phyloP scores from a whole-genome alignment of 92 coral and sea anemone species.

The Siderastrea radians region DNA sequence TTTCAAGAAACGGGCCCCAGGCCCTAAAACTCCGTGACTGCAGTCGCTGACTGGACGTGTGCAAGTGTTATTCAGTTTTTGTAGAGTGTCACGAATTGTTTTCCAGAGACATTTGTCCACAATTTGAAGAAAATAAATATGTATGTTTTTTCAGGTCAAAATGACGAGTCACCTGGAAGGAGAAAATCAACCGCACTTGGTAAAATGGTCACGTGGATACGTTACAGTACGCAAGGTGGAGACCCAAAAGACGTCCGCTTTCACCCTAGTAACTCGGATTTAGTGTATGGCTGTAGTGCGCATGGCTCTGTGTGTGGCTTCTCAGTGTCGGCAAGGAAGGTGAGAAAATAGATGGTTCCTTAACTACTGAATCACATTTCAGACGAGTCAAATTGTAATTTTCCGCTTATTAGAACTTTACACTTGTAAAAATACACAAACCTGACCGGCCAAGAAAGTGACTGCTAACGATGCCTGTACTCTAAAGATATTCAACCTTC shows the following conservation, averaged over 20 bases:
- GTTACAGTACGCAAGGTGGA: neutral
- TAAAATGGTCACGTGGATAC: slow-evolving; percentile 29
- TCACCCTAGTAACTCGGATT: slow-evolving; percentile 31
- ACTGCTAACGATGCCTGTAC: slow-evolving; percentile 25
- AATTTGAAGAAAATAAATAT: no score
- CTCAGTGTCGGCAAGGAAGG: slow-evolving; percentile 11
- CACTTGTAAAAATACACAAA: no score
- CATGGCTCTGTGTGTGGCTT: slow-evolving; percentile 32
- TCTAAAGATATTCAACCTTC: slow-evolving; percentile 7
- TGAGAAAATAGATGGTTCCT: neutral
- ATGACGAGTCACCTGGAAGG: neutral
- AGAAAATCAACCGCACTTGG: slow-evolving; percentile 2
- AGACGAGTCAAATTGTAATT: no score
- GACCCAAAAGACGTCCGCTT: slow-evolving; percentile 32
- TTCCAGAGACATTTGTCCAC: no score
- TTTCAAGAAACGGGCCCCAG: no score
- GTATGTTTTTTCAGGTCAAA: neutral
- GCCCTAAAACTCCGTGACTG: no score
- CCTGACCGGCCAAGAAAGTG: neutral
- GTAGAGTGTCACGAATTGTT: no score
- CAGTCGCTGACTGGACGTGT: no score
- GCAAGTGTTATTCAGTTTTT: no score
- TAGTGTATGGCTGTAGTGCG: slow-evolving; percentile 28
- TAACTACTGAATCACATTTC: no score
- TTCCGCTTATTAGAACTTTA: no score